Conservation (phyloP, 2,797 vertebrate species). For the Tapirus indicus region DNA sequence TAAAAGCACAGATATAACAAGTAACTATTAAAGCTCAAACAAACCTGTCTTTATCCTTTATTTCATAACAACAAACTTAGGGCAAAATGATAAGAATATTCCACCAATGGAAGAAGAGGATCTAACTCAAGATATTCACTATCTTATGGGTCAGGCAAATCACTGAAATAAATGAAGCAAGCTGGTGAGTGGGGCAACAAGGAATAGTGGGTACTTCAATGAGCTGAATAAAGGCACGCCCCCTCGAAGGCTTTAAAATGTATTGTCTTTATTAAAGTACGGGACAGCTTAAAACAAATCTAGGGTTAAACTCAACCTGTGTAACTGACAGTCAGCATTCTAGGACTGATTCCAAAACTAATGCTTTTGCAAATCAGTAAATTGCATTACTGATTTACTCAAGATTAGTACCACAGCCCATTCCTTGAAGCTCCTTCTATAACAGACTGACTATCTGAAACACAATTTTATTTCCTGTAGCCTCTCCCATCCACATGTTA, state of each 20-base stretch:
- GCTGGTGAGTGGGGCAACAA: not conserved
- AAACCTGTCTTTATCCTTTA: not conserved
- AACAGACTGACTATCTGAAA: not conserved
- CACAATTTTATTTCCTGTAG: not conserved
- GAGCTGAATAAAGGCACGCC: not conserved
- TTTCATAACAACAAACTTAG: not conserved
- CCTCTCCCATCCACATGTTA: not conserved
- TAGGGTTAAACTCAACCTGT: not conserved
- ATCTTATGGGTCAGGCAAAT: not conserved
- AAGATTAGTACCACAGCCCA: not conserved
- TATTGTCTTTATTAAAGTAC: not conserved
- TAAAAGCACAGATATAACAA: not conserved
- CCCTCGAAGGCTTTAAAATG: not conserved
- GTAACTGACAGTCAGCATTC: not conserved
- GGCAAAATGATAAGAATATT: not conserved
- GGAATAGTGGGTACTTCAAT: rapidly evolving
- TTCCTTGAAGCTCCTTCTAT: not conserved
- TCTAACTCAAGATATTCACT: not conserved
- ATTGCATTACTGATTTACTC: not conserved
- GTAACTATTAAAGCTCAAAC: not conserved
- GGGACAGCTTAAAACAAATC: not conserved
- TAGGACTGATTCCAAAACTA: not conserved
- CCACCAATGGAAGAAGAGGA: not conserved
- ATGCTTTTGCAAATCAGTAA: not conserved
- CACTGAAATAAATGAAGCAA: not conserved